phyloP scores from a whole-genome alignment of 2,113 vertebrate genomes.

The Promerops cafer region DNA sequence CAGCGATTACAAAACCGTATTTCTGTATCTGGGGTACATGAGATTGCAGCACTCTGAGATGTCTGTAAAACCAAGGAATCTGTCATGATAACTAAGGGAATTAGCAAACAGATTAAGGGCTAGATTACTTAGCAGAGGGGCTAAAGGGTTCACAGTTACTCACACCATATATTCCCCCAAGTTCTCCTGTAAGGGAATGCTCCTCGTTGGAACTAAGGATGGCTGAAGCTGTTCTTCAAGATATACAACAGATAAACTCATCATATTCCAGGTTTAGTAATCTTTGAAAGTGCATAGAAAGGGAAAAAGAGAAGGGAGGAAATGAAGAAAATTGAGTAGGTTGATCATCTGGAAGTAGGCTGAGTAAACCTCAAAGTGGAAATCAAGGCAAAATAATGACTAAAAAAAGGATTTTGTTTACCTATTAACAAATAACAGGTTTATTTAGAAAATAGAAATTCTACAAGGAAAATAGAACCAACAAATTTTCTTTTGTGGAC shows the following conservation, averaged over 20 bases:
- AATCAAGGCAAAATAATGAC: background rate
- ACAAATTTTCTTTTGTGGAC: background rate
- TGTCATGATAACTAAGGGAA: background rate
- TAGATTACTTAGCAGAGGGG: background rate
- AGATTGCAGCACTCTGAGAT: background rate
- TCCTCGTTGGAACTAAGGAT: background rate
- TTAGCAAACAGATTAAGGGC: background rate
- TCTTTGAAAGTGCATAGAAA: background rate
- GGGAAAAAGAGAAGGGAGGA: background rate
- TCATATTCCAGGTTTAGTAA: background rate
- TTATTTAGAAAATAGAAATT: background rate
- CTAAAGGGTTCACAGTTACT: background rate
- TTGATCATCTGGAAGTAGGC: background rate
- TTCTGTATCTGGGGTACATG: background rate
- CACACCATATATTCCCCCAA: background rate
- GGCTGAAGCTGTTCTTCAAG: background rate
- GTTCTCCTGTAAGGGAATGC: background rate
- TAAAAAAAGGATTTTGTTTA: background rate
- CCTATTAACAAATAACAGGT: fast-evolving
- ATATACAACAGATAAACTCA: background rate
- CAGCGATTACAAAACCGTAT: background rate
- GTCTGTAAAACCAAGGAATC: background rate
- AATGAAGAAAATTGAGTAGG: background rate
- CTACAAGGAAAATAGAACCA: background rate
- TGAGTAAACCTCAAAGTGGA: background rate